Evolutionary conservation across 2,797 vertebrate genomes (phyloP), one percentile per base, ranked within the genome.

Genomic region (Micropoecilia bifurca): DNA sequence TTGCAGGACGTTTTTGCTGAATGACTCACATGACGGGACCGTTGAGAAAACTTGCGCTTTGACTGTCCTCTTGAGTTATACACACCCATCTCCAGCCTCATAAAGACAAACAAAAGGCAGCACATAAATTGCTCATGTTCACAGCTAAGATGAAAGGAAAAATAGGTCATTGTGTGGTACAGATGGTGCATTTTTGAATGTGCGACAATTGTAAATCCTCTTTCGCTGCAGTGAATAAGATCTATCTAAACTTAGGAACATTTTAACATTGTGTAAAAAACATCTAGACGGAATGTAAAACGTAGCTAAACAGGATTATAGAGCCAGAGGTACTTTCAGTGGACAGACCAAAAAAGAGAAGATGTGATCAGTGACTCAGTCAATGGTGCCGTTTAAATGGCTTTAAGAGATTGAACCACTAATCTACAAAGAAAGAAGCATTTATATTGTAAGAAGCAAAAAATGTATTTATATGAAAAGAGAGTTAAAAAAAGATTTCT

Each of bases 1-100:
- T 82, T 88, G 14, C 61, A 25, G 50, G 74, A 72, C 79, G 71
- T 88, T 89, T 57, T 63, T 83, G 18, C 39, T 77, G 79, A 82
- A 73, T 84, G 66, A 79, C 46, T 85, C 83, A 82, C 68, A 85
- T 78, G 79, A 72, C 39, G 50, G 39, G 48, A 48, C 73, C 69
- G 71, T 77, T 63, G 28, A 78, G 83, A 74, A 30, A 45, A 46
- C 28, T 36, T 28, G 8, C 1, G 10, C 16, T 30, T 53, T 39
- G 33, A 53, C 46, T 73, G 30, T 53, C 20, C 48, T 55, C 61
- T 36, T 43, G n/a, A 50, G 71, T 71, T 79, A 79, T 59, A 76
- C 43, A 55, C 47, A 74, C 36, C 71, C 71, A 55, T 77, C 46
- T 78, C 33, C 6, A 74, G 16, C n/a, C 63, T 75, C 47, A 71